Base-by-base conservation (phyloP, 2,888 invertebrate genomes). In the Molanna angustata region DNA sequence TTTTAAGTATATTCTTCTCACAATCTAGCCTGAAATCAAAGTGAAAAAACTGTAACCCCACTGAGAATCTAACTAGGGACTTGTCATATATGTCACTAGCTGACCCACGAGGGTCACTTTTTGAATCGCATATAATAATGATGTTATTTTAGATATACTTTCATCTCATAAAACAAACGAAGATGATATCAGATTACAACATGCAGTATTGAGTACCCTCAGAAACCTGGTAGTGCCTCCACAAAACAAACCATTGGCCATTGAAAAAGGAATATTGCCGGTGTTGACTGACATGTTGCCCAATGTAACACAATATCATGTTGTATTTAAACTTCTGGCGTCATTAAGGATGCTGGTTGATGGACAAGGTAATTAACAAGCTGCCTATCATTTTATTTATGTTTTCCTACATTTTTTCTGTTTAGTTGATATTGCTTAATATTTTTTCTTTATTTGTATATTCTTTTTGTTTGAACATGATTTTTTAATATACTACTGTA, bases 291-390 rank as follows among this genome's bases (percentile, higher is more conserved):
- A 83, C 53, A 85, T 86, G 2, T 75, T 90, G 64, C 87, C 88
- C 0, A 70, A 74, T 45, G 81, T 83, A 35, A 78, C 81, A 40
- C 87, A 90, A 54, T 85, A 85, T 49, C 86, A 89, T 19, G 91
- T 94, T 1, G 86, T 90, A 3, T 94, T 92, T 65, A 93, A 93
- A 70, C 73, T 94, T 55, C 68, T 94, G 45, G 94, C 92, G 2
- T 89, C 92, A 0, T 72, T 93, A 1, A 77, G 94, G 51, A 91
- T 94, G 86, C 81, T 91, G 33, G 85, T 93, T 1, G 92, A 92
- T 69, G 89, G 89, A 19, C 88, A 90, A 76, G 83, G 88, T 87
- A 63, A 47, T 19, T 27, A 27, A 27, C 4, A 27, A n/a, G n/a
- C n/a, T n/a, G n/a, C n/a, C n/a, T n/a, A n/a, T n/a, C n/a, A n/a